Evolutionary conservation across 2,888 invertebrate genomes (phyloP).

Genomic region (Netelia melanura): DNA sequence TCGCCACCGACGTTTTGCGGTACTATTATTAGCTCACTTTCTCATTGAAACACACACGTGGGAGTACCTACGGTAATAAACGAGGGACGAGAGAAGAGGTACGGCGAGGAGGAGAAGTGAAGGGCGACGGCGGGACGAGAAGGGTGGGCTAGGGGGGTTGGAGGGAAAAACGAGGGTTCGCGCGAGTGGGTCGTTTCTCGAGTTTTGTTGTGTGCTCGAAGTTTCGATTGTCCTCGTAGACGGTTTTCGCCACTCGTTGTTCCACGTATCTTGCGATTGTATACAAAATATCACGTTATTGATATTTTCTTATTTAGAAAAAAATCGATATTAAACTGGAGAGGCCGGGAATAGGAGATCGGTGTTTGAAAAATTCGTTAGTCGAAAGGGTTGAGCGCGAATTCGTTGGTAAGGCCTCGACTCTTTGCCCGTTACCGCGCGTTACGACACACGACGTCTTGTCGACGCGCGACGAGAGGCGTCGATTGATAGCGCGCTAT

Average conservation of each 20-base stretch:
- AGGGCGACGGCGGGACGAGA: background rate
- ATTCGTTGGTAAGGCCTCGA: background rate
- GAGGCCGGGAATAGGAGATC: too few species aligned
- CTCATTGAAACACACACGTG: slow-evolving; percentile 67
- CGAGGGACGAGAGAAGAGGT: slow-evolving; percentile 12
- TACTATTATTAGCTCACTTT: slow-evolving; percentile 69
- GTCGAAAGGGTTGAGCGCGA: too few species aligned
- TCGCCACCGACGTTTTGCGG: slow-evolving; percentile 58
- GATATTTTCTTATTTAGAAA: too few species aligned
- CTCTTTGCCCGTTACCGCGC: background rate
- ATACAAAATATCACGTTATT: background rate
- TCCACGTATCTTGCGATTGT: background rate
- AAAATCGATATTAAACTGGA: too few species aligned
- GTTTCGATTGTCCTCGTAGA: slow-evolving; percentile 32
- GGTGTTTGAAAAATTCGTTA: too few species aligned
- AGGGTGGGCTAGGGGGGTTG: background rate
- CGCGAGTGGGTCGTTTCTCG: slow-evolving; percentile 48
- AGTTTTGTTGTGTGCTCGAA: slow-evolving; percentile 23
- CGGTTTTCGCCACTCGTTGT: background rate
- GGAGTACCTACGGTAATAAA: slow-evolving; percentile 59
- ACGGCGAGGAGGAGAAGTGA: background rate
- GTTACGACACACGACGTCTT: slow-evolving; percentile 47
- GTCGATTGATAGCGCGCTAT: slow-evolving; percentile 54
- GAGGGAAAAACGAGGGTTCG: slow-evolving; percentile 33
- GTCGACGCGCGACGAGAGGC: slow-evolving; percentile 31